phyloP scores from a whole-genome alignment of 2,797 vertebrate genomes.

The Artibeus jamaicensis region DNA sequence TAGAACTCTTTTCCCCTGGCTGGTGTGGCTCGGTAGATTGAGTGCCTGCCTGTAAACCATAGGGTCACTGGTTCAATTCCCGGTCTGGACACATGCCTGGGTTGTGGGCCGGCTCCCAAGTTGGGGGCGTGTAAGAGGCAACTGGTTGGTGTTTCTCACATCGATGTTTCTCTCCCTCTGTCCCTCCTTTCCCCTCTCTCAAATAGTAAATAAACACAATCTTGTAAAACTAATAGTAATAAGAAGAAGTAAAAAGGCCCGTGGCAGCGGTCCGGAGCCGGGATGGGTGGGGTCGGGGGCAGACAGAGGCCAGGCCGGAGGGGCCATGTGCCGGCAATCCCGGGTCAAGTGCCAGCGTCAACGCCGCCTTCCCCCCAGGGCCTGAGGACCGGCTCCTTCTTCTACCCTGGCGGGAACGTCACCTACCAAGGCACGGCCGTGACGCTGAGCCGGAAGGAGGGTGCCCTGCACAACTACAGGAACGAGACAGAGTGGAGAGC shows the following conservation, averaged over 20 bases:
- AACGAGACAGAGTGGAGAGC: conserved; percentile 87
- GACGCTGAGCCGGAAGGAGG: conserved; percentile 85
- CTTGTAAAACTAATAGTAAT: too few species aligned
- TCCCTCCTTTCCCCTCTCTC: too few species aligned
- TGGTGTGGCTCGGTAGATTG: not conserved
- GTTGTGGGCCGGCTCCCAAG: too few species aligned
- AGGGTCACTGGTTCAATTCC: fast-evolving
- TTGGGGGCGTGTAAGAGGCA: too few species aligned
- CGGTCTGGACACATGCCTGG: too few species aligned
- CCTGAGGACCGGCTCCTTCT: conserved; percentile 90
- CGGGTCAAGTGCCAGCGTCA: fast-evolving
- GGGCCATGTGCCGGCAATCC: fast-evolving
- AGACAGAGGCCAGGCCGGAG: fast-evolving
- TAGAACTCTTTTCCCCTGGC: not conserved
- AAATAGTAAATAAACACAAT: not conserved
- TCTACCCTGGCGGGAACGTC: conserved; percentile 91
- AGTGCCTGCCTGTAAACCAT: not conserved
- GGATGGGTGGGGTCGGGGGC: fast-evolving
- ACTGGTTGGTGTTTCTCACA: too few species aligned
- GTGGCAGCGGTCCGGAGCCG: fast-evolving
- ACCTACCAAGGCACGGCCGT: conserved; percentile 86
- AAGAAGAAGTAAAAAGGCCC: not conserved
- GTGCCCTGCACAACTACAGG: conserved; percentile 83
- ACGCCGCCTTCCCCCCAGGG: conserved; percentile 81
- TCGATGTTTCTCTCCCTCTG: too few species aligned